Conservation (phyloP, 30 jellyfish, hydroid and myxozoan species). For the Turritopsis dohrnii region DNA sequence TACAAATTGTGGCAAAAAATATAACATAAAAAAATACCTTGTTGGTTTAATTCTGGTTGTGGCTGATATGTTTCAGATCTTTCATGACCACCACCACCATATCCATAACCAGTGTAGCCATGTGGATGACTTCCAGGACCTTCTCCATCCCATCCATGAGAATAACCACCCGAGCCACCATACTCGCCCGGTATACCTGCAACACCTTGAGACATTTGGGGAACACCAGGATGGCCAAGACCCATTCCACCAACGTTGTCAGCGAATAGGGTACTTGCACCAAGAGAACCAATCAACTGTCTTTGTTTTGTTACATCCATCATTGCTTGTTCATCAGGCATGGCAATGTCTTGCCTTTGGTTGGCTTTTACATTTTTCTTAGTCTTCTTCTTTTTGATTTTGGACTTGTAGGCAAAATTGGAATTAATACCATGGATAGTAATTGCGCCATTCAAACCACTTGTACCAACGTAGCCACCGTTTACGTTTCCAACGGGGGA, state of each 20-base stretch:
- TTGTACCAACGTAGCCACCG: constrained; percentile 16
- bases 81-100: constrained; percentile 47
- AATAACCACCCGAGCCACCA: constrained; percentile 91
- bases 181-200: constrained; percentile 97
- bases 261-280: constrained; percentile 90
- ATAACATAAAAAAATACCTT: background rate
- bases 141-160: constrained; percentile 96
- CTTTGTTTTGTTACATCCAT: constrained; percentile 85
- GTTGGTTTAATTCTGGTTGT: constrained; percentile 5
- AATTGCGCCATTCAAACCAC: constrained; percentile 24
- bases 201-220: constrained; percentile 92
- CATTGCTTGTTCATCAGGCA: constrained; percentile 95
- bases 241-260: constrained; percentile 99
- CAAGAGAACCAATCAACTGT: constrained; percentile 92
- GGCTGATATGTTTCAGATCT: constrained; percentile 18
- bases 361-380: constrained; percentile 41
- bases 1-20: background rate
- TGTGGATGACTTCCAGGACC: constrained; percentile 64
- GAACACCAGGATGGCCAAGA: constrained; percentile 96
- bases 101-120: constrained; percentile 71
- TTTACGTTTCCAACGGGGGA: constrained; percentile 2
- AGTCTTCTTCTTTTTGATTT: constrained; percentile 20
- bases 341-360: constrained; percentile 84
- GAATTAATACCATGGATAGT: constrained; percentile 12
- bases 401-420: constrained; percentile 31